These are phyloP conservation scores for Strigamia crassipes DNA, from an alignment of 2,888 invertebrate species.

Conservation along the genomic window DNA sequence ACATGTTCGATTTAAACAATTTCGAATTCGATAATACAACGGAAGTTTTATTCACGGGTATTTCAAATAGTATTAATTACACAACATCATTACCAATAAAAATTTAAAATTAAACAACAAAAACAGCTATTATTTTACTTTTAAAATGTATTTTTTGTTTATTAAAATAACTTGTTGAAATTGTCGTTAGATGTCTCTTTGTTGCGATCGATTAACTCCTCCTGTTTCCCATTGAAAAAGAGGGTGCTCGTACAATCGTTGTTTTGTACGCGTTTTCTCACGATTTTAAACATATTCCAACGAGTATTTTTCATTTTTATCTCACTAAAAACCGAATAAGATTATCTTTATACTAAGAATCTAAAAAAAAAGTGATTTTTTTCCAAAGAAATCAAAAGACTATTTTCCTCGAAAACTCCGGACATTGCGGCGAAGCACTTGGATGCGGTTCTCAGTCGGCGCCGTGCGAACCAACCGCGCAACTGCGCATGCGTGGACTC, in stretches of 20 bases:
- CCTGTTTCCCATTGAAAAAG: neutral
- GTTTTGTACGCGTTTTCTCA: neutral
- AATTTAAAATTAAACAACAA: neutral
- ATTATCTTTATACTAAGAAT: neutral
- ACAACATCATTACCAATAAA: neutral
- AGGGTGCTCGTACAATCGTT: neutral
- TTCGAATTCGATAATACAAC: conserved; percentile 51
- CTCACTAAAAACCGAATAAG: neutral
- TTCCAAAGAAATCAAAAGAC: neutral
- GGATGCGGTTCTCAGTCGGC: neutral
- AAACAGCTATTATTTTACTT: neutral
- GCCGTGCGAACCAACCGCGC: neutral
- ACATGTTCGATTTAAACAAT: conserved; percentile 56
- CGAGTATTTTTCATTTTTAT: neutral
- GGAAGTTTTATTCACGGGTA: neutral
- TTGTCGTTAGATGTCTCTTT: neutral
- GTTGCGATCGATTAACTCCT: neutral
- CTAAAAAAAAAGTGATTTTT: neutral
- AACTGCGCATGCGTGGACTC: conserved; percentile 10
- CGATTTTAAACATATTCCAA: neutral
- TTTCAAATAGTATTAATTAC: neutral
- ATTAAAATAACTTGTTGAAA: neutral
- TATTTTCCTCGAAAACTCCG: neutral
- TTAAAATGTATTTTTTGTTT: neutral
- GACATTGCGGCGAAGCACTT: neutral